Conservation (phyloP, 2,888 invertebrate genomes). For the Caenorhabditis sinica region DNA sequence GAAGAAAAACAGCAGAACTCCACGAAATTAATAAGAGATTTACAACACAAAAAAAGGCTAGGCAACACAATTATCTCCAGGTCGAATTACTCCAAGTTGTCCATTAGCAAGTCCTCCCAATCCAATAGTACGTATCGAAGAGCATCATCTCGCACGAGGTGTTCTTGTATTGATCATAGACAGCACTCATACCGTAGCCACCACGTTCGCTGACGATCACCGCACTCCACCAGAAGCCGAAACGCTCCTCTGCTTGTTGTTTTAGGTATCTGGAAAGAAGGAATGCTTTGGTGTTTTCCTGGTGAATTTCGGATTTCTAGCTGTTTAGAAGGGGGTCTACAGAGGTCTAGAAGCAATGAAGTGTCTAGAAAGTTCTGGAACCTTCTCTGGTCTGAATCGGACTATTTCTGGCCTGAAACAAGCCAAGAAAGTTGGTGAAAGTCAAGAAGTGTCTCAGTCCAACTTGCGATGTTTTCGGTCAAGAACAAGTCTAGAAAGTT, state of each 20-base stretch:
- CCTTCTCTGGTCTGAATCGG: too few relatives aligned
- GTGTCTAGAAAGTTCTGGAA: too few relatives aligned
- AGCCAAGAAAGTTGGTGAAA: too few relatives aligned
- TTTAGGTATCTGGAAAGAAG: slow-evolving; percentile 82
- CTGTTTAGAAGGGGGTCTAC: too few relatives aligned
- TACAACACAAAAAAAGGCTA: not conserved
- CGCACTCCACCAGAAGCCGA: slow-evolving; percentile 83
- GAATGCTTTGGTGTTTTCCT: not conserved
- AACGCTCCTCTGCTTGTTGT: slow-evolving; percentile 82
- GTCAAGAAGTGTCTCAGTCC: too few relatives aligned
- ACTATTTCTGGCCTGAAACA: too few relatives aligned
- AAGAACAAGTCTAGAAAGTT: too few relatives aligned
- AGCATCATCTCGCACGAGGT: slow-evolving; percentile 83
- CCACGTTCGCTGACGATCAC: slow-evolving; percentile 83
- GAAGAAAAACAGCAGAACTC: too few relatives aligned
- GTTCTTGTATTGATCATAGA: slow-evolving; percentile 82
- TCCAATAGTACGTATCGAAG: slow-evolving; percentile 83
- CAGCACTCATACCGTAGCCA: slow-evolving; percentile 83
- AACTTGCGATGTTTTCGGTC: too few relatives aligned
- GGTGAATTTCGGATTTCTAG: not conserved
- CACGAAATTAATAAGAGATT: too few relatives aligned
- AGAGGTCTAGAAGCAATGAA: too few relatives aligned
- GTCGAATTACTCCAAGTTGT: slow-evolving; percentile 45
- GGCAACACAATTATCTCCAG: not conserved
- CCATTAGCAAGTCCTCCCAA: slow-evolving; percentile 83